Base-by-base conservation (phyloP, 2,113 vertebrate genomes). In the Accipiter cooperii region DNA sequence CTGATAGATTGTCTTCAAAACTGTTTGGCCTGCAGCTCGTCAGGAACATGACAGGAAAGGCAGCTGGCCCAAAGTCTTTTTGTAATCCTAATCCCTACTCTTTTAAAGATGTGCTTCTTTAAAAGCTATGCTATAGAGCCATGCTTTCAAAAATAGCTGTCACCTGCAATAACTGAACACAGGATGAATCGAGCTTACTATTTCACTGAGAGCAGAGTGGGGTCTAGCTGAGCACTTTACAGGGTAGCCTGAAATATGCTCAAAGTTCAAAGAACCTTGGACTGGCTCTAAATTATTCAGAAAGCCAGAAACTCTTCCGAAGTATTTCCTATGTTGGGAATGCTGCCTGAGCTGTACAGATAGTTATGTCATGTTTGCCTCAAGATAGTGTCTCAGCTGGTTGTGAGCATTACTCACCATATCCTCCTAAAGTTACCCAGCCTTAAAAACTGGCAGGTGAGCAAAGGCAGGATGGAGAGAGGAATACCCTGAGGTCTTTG, bases 101-200 rank as follows among this genome's bases (percentile, higher is more conserved):
- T 47, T 73, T 70, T 52, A 74, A 84, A 69, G 44, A 52, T 31
- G 31, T 44, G 13, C n/a, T 76, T 26, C 64, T 85, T 87, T 17
- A 65, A 76, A 84, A 94, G 55, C 60, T 29, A 0, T 71, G 47
- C 57, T 10, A 1, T 9, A 55, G 57, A 71, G 40, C 42, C 34
- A 13, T 4, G 12, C 38, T 75, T 82, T 82, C 70, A 66, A n/a
- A 74, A 33, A 20, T 21, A 87, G 51, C 49, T 66, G 21, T 34
- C 42, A 52, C 34, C 31, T 84, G 44, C 47, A 40, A 5, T 9
- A 46, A 9, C 16, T 49, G 24, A 63, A 4, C 51, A 25, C 1
- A 13, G 77, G 33, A 33, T 58, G 34, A 66, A 36, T 19, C 0
- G 0, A 63, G 40, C 16, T 89, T 55, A 13, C 63, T 61, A 1